A percentile compares a stretch with the other conserved stretches of the same genome.
Conservation (phyloP, 2,888 invertebrate genomes). For the Nomada hirtipes region DNA sequence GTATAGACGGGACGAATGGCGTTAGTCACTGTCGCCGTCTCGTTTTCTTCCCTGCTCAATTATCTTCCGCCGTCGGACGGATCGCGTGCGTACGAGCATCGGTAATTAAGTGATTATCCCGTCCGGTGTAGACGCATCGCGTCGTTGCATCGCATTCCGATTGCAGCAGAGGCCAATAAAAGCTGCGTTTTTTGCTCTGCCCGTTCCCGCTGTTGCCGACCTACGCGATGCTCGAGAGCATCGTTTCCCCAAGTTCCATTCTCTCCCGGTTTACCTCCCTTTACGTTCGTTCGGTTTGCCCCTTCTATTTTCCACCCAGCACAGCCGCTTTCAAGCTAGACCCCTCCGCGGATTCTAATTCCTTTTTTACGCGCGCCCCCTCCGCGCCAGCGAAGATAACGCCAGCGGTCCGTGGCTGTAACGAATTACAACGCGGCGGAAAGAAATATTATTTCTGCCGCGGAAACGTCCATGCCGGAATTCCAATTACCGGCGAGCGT, state of each 20-base stretch:
- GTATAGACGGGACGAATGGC: neutral
- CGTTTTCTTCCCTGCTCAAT: neutral
- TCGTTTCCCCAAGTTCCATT: neutral
- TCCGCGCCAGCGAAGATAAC: slow-evolving; percentile 35
- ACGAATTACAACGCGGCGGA: slow-evolving; percentile 40
- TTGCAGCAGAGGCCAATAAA: slow-evolving; percentile 56
- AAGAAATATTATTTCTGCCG: slow-evolving; percentile 50
- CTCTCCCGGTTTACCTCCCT: neutral
- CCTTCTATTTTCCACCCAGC: slow-evolving; percentile 18
- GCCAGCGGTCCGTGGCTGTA: slow-evolving; percentile 3
- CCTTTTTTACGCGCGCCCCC: slow-evolving; percentile 22
- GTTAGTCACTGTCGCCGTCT: slow-evolving; percentile 3
- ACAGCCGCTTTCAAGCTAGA: slow-evolving; percentile 31
- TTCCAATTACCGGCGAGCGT: slow-evolving; percentile 53
- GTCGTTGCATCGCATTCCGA: slow-evolving; percentile 59
- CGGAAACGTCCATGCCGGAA: slow-evolving; percentile 46
- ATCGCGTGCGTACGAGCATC: slow-evolving; percentile 72
- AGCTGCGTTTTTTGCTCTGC: slow-evolving; percentile 39
- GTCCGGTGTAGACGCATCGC: slow-evolving; percentile 72
- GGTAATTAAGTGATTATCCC: slow-evolving; percentile 80
- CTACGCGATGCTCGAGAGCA: slow-evolving; percentile 18
- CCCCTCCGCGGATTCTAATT: slow-evolving; percentile 37
- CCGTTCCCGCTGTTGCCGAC: slow-evolving; percentile 25
- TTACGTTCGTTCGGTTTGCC: neutral
- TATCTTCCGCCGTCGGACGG: slow-evolving; percentile 34